Percentiles rank a stretch among this genome's conserved stretches.
Conservation (phyloP, 2,797 vertebrate genomes). For the Sebastes taczanowskii region DNA sequence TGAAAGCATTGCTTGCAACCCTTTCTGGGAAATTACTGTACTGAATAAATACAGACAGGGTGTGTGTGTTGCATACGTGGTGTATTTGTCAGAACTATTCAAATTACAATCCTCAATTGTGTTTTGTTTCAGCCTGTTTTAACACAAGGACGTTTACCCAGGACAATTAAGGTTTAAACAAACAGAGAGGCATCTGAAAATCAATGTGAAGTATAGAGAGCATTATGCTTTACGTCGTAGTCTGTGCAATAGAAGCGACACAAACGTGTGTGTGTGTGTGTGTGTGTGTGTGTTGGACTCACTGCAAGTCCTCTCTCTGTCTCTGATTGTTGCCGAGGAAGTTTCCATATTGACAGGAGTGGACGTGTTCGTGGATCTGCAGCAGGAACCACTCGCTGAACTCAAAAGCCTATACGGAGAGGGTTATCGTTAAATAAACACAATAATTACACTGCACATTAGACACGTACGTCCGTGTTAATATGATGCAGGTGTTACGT, state of each 20-base stretch:
- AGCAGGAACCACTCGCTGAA: slow-evolving; percentile 98
- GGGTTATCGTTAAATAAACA: background rate
- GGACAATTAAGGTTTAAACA: background rate
- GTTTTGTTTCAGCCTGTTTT: background rate
- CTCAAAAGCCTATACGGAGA: slow-evolving; percentile 88
- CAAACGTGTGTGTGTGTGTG: too few species aligned
- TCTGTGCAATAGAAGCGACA: background rate
- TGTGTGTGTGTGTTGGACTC: slow-evolving; percentile 60
- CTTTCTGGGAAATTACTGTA: background rate
- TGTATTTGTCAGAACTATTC: background rate
- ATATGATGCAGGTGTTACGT: background rate
- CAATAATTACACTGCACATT: background rate
- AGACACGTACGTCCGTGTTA: accelerated
- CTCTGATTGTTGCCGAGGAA: slow-evolving; percentile 96
- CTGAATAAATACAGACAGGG: background rate
- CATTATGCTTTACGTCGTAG: background rate
- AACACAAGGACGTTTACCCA: background rate
- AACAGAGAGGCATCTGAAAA: background rate
- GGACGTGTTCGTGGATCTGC: slow-evolving; percentile 96
- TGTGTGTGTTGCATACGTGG: background rate
- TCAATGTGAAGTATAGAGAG: background rate
- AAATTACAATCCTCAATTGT: background rate
- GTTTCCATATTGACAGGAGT: slow-evolving; percentile 98
- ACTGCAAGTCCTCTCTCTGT: slow-evolving; percentile 95
- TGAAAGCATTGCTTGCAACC: background rate